Percentiles rank a stretch among this genome's conserved stretches.
phyloP scores from a whole-genome alignment of 2,888 invertebrate species.

The Hydrotaea cyrtoneurina region DNA sequence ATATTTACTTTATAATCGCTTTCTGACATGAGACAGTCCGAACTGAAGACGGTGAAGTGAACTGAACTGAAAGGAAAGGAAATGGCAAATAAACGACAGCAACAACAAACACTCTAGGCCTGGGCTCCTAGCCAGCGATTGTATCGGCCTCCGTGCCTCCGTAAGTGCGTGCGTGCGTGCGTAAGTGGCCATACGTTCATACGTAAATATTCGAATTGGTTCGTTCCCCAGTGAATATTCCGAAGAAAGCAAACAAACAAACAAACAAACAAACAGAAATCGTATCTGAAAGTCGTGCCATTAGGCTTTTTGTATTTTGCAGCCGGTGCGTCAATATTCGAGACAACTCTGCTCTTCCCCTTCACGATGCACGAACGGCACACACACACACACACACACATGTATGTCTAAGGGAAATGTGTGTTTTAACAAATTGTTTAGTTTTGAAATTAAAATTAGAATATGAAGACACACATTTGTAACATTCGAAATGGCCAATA shows the following conservation, averaged over 20 bases:
- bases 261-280: too few species aligned
- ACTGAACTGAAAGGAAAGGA: slow-evolving; percentile 13
- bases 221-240: neutral
- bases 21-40: neutral
- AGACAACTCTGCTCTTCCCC: slow-evolving; percentile 36
- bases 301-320: slow-evolving; percentile 46
- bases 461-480: slow-evolving; percentile 66
- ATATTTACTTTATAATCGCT: slow-evolving; percentile 22
- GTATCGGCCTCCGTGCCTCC: neutral
- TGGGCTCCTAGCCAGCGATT: slow-evolving; percentile 18
- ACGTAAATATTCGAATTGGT: neutral
- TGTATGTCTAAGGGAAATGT: slow-evolving; percentile 22
- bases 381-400: too few species aligned
- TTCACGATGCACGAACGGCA: neutral
- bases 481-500: slow-evolving; percentile 46
- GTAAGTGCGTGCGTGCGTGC: too few species aligned
- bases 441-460: slow-evolving; percentile 61
- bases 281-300: neutral
- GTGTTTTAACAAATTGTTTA: slow-evolving; percentile 60
- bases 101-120: neutral
- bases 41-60: neutral
- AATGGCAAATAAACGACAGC: neutral
- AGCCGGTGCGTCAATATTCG: slow-evolving; percentile 67
- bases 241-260: too few species aligned
- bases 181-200: too few species aligned